phyloP scores from a whole-genome alignment of 2,797 vertebrate species.

The Pipistrellus pygmaeus region DNA sequence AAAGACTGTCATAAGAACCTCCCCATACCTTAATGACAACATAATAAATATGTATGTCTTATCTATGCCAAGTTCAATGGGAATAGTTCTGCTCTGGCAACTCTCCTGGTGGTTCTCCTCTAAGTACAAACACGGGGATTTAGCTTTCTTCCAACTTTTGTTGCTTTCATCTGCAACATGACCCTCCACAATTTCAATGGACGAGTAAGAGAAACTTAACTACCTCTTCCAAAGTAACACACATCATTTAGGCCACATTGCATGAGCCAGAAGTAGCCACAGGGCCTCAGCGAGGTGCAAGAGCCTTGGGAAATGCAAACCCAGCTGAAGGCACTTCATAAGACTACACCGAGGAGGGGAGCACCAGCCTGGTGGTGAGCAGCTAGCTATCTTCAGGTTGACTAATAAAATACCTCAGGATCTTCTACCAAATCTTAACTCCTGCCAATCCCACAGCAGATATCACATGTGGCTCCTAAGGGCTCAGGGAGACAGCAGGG shows the following conservation, averaged over 20 bases:
- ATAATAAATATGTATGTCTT: conserved; percentile 39
- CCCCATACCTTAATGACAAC: background rate
- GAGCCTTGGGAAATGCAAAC: background rate
- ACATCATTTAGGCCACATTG: background rate
- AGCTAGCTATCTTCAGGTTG: background rate
- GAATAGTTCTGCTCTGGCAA: background rate
- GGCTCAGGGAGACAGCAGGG: background rate
- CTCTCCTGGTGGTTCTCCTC: background rate
- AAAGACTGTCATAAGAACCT: background rate
- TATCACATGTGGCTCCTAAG: background rate
- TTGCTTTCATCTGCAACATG: background rate
- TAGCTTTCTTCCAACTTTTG: background rate
- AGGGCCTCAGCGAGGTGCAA: background rate
- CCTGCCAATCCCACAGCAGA: background rate
- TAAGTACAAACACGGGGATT: background rate
- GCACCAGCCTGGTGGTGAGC: background rate
- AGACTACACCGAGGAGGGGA: background rate
- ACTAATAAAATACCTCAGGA: background rate
- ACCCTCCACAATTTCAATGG: background rate
- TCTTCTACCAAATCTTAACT: background rate
- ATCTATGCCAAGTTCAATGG: background rate
- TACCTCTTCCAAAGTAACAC: background rate
- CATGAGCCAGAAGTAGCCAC: background rate
- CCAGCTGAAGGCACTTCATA: background rate
- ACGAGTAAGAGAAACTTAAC: background rate